Evolutionary conservation across 2,113 vertebrate species (phyloP).

Genomic region (Capreolus pygargus): DNA sequence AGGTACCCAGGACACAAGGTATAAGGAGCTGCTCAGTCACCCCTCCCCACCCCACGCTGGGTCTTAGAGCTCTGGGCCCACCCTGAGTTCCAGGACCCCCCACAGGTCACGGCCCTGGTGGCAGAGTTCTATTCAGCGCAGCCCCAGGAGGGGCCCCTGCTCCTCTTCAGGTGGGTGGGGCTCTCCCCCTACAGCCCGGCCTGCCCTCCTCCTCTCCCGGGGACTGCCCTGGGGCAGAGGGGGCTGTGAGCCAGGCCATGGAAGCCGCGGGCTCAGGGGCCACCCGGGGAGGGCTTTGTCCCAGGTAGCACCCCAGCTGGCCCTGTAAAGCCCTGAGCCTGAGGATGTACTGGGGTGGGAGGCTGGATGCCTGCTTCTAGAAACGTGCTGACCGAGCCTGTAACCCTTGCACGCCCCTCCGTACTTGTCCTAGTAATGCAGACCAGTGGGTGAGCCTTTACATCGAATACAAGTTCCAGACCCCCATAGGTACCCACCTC

Average conservation of each 20-base stretch:
- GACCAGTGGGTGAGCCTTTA: neutral
- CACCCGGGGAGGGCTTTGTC: neutral
- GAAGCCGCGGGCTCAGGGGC: neutral
- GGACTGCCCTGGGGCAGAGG: neutral
- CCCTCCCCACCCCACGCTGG: fast-evolving
- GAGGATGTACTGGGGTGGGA: too few species aligned
- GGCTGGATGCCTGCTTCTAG: neutral
- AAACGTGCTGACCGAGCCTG: neutral
- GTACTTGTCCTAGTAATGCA: neutral
- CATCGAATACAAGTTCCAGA: conserved; percentile 34
- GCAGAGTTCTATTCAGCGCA: neutral
- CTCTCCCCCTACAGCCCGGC: neutral
- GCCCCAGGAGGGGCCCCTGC: neutral
- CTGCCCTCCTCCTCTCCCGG: neutral
- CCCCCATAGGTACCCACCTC: neutral
- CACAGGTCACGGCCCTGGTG: neutral
- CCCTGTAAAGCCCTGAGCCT: neutral
- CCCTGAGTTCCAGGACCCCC: neutral
- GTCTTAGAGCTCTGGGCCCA: neutral
- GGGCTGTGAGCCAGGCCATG: neutral
- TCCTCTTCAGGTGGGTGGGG: conserved; percentile 25
- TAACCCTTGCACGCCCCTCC: neutral
- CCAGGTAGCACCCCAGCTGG: neutral
- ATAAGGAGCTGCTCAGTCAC: neutral
- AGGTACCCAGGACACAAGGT: neutral